Base-by-base conservation (phyloP, 2,888 invertebrate species). In the Ichneumoninae sp. region DNA sequence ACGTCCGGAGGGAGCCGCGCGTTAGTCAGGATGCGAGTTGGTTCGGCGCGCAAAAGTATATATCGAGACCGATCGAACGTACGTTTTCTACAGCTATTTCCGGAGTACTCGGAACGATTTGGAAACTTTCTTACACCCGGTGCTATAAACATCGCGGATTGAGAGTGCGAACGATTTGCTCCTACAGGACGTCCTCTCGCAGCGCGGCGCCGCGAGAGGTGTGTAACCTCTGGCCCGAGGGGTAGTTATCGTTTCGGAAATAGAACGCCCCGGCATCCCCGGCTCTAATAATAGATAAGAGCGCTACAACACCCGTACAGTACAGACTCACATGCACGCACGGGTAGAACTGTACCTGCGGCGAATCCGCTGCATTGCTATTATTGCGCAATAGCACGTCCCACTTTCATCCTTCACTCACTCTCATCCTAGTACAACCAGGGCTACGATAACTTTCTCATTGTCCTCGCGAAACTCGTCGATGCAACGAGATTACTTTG, bases 231-330 rank as follows among this genome's bases (percentile, higher is more conserved):
- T 89, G 85, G 65, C 86, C 81, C 70, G 75, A 75, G 85, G 87
- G 81, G 73, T 79, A 86, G 81, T 87, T 90, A 88, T 91, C 88
- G 88, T 88, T 88, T 89, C 90, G 86, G 81, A 91, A 91, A 92
- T 91, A 92, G 91, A 89, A 68, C 86, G 87, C 87, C 89, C 86
- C 83, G 33, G 75, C 79, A 80, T 83, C 89, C 88, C 83, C 87
- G 81, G 84, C 88, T 86, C 88, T 92, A 92, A 92, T 91, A 92
- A 92, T 92, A 91, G 91, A 84, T 83, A 82, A 85, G 81, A 88
- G 89, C 88, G 87, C 76, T 79, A 54, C 69, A 68, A 13, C 57
- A 66, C 33, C 13, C 44, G 44, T 47, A 16, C 44, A 16, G 3
- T 47, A 22, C 44, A 40, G 40, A 40, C 40, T 40, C 33, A 33